Evolutionary conservation across 1,140 invertebrate species (phyloP).

Genomic region (Adelges cooleyi): DNA sequence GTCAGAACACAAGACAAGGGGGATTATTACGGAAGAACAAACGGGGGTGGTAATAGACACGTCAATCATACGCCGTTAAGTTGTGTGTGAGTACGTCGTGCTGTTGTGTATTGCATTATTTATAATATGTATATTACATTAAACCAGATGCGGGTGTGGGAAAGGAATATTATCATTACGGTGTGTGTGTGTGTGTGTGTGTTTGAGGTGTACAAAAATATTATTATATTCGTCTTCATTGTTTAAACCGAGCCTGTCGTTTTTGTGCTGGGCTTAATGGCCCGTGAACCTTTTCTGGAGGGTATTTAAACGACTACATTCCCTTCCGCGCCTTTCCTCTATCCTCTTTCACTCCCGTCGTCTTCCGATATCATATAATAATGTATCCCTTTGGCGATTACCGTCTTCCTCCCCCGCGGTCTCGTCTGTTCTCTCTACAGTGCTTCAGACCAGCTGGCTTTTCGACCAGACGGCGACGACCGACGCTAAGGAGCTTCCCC

Average conservation of each 20-base stretch:
- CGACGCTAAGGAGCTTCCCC: no score
- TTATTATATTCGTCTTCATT: not conserved
- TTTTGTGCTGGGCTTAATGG: conserved; percentile 24
- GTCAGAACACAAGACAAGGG: not conserved
- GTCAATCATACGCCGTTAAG: conserved; percentile 13
- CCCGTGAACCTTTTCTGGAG: conserved; percentile 10
- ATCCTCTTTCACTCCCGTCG: not conserved
- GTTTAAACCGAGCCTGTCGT: conserved; percentile 25
- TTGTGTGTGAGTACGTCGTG: not conserved
- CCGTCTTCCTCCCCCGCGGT: no score
- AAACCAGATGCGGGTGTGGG: not conserved
- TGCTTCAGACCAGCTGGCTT: no score
- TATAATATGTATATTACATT: not conserved
- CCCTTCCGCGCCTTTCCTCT: conserved; percentile 1
- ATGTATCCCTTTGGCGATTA: not conserved
- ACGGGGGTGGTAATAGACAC: conserved; percentile 1
- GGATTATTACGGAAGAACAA: not conserved
- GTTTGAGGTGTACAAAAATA: not conserved
- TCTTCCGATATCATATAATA: not conserved
- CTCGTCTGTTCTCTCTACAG: no score
- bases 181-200: not conserved
- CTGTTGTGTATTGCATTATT: not conserved
- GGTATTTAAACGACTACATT: conserved; percentile 11
- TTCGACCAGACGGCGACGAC: no score
- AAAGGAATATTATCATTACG: not conserved